Evolutionary conservation across 2,888 invertebrate species (phyloP).

Genomic region (Pogonocherus hispidulus): DNA sequence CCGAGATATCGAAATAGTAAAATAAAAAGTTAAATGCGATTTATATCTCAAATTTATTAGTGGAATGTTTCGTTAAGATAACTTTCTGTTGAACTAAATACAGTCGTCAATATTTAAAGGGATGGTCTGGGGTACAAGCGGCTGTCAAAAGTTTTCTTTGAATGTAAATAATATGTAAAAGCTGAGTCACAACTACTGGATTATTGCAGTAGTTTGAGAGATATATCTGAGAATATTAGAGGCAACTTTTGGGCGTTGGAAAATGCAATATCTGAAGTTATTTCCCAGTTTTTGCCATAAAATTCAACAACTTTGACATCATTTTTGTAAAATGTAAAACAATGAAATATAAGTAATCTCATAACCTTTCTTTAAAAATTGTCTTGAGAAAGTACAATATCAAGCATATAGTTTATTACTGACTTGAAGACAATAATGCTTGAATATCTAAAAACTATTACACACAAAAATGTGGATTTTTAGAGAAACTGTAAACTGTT

Average conservation of each 20-base stretch:
- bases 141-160: slow-evolving; percentile 49
- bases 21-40: slow-evolving; percentile 61
- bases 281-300: background rate
- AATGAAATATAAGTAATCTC: too few species aligned
- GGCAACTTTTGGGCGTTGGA: background rate
- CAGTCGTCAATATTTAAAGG: slow-evolving; percentile 61
- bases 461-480: too few species aligned
- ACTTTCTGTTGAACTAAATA: slow-evolving; percentile 63
- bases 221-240: background rate
- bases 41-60: slow-evolving; percentile 67
- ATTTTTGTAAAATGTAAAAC: background rate
- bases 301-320: background rate
- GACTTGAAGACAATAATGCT: too few species aligned
- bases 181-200: background rate
- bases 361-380: too few species aligned
- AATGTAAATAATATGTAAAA: background rate
- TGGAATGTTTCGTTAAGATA: slow-evolving; percentile 65
- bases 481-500: too few species aligned
- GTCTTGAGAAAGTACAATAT: too few species aligned
- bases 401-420: too few species aligned
- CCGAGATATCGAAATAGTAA: slow-evolving; percentile 57
- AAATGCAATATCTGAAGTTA: background rate
- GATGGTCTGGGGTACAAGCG: slow-evolving; percentile 42
- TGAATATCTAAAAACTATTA: too few species aligned
- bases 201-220: background rate